Base-by-base conservation (phyloP, 2,113 vertebrate species). In the Chloebia gouldiae region DNA sequence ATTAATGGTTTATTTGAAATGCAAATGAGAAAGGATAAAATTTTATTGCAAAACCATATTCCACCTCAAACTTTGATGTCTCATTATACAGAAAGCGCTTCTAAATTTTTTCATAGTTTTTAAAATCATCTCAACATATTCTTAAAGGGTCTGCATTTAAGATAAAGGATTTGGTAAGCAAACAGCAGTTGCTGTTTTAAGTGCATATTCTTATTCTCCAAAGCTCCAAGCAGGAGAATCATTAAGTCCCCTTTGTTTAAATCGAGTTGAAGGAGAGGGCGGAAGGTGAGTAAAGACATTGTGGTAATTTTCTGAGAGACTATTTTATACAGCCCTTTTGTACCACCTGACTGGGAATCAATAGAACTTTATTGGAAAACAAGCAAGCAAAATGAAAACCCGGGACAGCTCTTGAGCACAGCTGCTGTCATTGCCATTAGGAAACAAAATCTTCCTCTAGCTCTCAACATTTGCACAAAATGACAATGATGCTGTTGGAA, bases 1-100 rank as follows among this genome's bases (percentile, higher is more conserved):
- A 90, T 88, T 96, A 96, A 96, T 81, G 49, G 68, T 86, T 75
- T 95, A 90, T 96, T 96, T 97, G 94, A 97, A 96, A 94, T 96
- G 93, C 76, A 97, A 90, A 97, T 94, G 64, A 94, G 75, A 64
- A 13, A 82, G 49, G 21, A 88, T 7, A 6, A 83, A 80, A 81
- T 92, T 95, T 92, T 56, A 71, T 86, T 94, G 57, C 79, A 88
- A 96, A 94, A 86, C 51, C 28, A 14, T 82, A 73, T 92, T 94
- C 49, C 39, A 15, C 37, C 86, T 88, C 64, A 83, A 94, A 86
- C 92, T 86, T 96, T 95, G 90, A 95, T 94, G 90, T 93, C 40
- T 90, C 68, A 71, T 93, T 94, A 68, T 88, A 54, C 54, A 85
- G 68, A 72, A 76, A 44, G 24, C 49, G 17, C 47, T 83, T 70